Evolutionary conservation across 2,888 invertebrate genomes (phyloP), one percentile per base, ranked within the genome.

Genomic region (Vesta saturnalis): DNA sequence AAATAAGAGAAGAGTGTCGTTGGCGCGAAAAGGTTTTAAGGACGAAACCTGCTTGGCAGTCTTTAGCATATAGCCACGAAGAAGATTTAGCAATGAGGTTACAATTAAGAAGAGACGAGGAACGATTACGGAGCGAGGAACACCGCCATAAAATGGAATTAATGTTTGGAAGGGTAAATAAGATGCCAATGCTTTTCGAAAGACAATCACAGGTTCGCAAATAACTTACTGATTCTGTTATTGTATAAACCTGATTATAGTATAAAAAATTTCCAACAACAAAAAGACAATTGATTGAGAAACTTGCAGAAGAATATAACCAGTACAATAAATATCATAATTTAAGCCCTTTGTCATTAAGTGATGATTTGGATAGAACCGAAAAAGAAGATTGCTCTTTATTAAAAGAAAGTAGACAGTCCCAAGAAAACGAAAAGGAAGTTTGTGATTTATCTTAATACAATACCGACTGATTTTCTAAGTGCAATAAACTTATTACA

Each of bases 141-240:
- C 90, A 91, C 77, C 86, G 88, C 0, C 86, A 90, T 69, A 89
- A 91, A 76, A 92, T 92, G 92, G 90, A 91, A 77, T 80, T 89
- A 72, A 92, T 92, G 91, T 85, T 90, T 71, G 89, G 89, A 18
- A 85, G 92, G 72, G 92, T 92, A 0, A 89, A 89, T 63, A 87
- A 87, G 73, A 91, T 91, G 74, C 92, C 92, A 0, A 88, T 91
- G 76, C 86, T 92, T 4, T 92, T 92, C 77, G 91, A 92, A 80
- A 84, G 91, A 71, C 89, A 89, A 77, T 90, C 91, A 52, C 89
- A 90, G 67, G 90, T 90, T 61, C 14, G 21, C 56, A 15, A 6
- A 14, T 57, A 23, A 23, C 2, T 15, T 19, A 6, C 18, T 43
- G n/a, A 46, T 15, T 18, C 6, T 18, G 54, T 54, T 4, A 3